Evolutionary conservation across 2,888 invertebrate species (phyloP).

Genomic region (Alitta virens): DNA sequence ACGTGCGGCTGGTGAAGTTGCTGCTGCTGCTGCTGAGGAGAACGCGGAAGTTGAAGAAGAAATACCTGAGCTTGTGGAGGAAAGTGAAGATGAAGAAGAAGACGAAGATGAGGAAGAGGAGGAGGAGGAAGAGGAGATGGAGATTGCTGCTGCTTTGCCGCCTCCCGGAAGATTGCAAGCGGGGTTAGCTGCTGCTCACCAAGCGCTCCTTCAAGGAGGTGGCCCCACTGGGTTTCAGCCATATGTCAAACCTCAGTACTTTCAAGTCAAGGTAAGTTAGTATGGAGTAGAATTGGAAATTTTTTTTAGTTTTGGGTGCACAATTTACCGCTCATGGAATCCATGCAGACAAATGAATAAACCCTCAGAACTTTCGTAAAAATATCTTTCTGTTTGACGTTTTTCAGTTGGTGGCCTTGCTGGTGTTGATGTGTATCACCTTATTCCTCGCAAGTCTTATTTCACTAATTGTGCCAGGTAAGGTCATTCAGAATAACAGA

Average conservation of each 20-base stretch:
- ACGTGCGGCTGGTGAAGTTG: neutral
- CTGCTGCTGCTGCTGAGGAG: slow-evolving; percentile 1
- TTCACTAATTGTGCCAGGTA: slow-evolving; percentile 78
- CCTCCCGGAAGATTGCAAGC: slow-evolving; percentile 21
- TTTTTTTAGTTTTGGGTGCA: no score
- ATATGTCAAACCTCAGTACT: slow-evolving; percentile 81
- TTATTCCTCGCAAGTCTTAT: slow-evolving; percentile 80
- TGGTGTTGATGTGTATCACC: slow-evolving; percentile 79
- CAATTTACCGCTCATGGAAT: no score
- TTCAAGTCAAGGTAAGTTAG: slow-evolving; percentile 66
- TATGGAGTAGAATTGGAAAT: no score
- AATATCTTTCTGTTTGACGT: no score
- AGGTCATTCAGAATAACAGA: no score
- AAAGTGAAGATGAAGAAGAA: neutral
- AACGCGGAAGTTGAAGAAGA: slow-evolving; percentile 1
- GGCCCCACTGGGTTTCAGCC: slow-evolving; percentile 79
- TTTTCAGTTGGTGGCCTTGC: slow-evolving; percentile 61
- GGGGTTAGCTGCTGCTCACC: slow-evolving; percentile 77
- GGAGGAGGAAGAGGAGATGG: neutral
- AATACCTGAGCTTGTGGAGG: neutral
- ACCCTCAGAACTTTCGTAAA: no score
- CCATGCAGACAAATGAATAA: no score
- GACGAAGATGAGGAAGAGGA: neutral
- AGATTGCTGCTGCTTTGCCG: slow-evolving; percentile 15
- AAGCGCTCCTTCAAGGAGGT: slow-evolving; percentile 83